phyloP scores from a whole-genome alignment of 2,888 invertebrate genomes.

The Drosophila anomalipes region DNA sequence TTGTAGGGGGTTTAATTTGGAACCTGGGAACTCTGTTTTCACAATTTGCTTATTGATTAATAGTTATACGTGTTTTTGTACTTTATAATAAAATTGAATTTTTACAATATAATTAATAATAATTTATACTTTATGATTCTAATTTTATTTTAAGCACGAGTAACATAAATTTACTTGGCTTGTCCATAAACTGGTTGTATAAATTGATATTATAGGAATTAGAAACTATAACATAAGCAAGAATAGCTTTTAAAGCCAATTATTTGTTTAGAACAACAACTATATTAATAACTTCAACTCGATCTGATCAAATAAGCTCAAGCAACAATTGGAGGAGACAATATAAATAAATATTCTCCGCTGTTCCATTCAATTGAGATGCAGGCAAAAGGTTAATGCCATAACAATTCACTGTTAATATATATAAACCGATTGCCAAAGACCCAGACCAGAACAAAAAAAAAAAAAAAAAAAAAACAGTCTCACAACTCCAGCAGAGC shows the following conservation, averaged over 20 bases:
- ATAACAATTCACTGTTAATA: constrained; percentile 16
- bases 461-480: not conserved
- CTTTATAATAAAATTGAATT: not conserved
- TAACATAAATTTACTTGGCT: not conserved
- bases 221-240: not conserved
- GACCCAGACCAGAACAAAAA: not conserved
- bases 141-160: not conserved
- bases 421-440: constrained; percentile 5
- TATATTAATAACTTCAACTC: not conserved
- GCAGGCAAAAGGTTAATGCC: constrained; percentile 31
- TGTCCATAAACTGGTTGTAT: not conserved
- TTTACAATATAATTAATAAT: not conserved
- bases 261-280: not conserved
- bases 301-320: not conserved
- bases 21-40: not conserved
- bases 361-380: constrained; percentile 16
- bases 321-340: not conserved
- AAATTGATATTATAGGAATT: not conserved
- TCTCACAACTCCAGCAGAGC: constrained; percentile 28
- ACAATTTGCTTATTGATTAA: not conserved
- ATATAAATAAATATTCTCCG: constrained; percentile 9
- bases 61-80: not conserved
- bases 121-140: not conserved
- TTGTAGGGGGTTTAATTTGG: not conserved
- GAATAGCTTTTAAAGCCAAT: not conserved